phyloP scores from a whole-genome alignment of 30 jellyfish, hydroid and myxozoan genomes.

The Aurelia sp. region DNA sequence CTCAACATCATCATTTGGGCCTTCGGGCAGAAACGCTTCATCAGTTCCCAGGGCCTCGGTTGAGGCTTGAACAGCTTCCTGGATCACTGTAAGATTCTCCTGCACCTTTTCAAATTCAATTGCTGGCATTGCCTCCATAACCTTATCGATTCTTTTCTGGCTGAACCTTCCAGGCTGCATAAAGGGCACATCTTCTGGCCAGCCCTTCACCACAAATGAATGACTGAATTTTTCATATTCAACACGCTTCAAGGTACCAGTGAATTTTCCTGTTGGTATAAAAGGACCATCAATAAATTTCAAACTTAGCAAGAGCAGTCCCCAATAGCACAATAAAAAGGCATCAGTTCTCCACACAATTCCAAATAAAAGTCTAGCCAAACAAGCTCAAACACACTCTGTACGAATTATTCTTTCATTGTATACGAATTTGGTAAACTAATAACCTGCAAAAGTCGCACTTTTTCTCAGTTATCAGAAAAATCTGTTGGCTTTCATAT shows the following conservation, averaged over 20 bases:
- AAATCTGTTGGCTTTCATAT: background rate
- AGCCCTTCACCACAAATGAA: constrained; percentile 14
- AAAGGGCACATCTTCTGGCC: constrained; percentile 21
- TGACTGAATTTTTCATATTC: constrained; percentile 4
- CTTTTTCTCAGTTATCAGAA: constrained; percentile 3
- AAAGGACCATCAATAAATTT: background rate
- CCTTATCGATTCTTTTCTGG: constrained; percentile 4
- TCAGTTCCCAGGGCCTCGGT: constrained; percentile 15
- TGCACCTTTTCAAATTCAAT: background rate
- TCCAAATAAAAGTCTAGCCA: background rate
- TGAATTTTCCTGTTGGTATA: background rate
- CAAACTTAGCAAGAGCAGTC: constrained; percentile 4
- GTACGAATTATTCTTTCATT: background rate
- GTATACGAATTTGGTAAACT: background rate
- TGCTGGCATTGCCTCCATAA: constrained; percentile 17
- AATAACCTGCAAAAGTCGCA: background rate
- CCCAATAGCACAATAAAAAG: constrained; percentile 4
- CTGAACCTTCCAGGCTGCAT: constrained; percentile 27
- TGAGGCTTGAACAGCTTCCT: constrained; percentile 3
- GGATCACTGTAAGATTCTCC: background rate
- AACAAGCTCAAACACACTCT: background rate
- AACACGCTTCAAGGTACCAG: too few relatives aligned
- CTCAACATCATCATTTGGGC: background rate
- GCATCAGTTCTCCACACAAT: background rate
- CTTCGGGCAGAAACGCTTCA: constrained; percentile 17